Base-by-base conservation (phyloP, 1,140 invertebrate species). In the Ceratina japonica region DNA sequence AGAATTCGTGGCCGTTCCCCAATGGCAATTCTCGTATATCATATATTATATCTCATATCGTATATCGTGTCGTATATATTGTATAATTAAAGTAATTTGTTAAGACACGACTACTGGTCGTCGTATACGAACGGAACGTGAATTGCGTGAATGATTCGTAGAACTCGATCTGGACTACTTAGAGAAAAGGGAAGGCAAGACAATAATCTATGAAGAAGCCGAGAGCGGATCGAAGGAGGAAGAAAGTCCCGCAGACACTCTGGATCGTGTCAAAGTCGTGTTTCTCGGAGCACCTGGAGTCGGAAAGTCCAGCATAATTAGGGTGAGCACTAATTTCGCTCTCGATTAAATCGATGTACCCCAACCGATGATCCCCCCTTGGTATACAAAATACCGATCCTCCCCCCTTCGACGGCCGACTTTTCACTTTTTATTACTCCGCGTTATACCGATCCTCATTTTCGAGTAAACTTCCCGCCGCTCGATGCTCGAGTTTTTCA, bases 251-350 rank as follows among this genome's bases (percentile, higher is more conserved):
- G 91, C 90, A 66, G 91, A 92, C 84, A 92, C 85, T 83, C 93
- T 94, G 91, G 95, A 95, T 91, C 93, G 94, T 84, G 94, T 97
- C 91, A 97, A 97, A 93, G 95, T 96, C 71, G 95, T 96, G 85
- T 94, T 97, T 81, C 93, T 97, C 79, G 96, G 96, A 63, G 96
- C 96, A 79, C 94, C 96, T 66, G 95, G 95, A 73, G 96, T 96
- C 83, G 96, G 96, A 82, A 97, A 97, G 90, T 96, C 96, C 75
- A 96, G 95, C 88, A 96, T 97, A 90, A 95, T 97, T 90, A 95
- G 96, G 94, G 96, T 96, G 91, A 92, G 91, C 59, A 71, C 10
- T 31, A 7, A 72, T 70, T 70, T 56, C 54, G n/a, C 3, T n/a
- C n/a, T 16, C 15, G 54, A 31, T 31, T 31, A 31, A 31, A 31